Base-by-base conservation (phyloP, 2,113 vertebrate genomes). In the Lepus timidus region DNA sequence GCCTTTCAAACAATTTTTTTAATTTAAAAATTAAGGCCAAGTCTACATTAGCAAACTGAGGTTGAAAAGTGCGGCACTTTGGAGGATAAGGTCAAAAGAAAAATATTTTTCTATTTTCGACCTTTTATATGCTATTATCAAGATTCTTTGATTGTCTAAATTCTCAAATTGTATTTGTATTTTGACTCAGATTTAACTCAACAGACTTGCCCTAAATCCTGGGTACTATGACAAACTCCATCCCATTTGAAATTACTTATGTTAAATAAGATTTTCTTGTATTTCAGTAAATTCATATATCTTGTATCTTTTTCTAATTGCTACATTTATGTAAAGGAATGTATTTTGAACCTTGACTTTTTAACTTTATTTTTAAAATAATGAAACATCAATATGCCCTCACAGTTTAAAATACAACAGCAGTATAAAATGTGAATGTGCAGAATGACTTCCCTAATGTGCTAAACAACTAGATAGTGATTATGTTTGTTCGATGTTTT, bases 1-100 rank as follows among this genome's bases (percentile, higher is more conserved):
- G 79, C 12, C 51, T 97, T 97, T 97, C 93, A 95, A 97, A 93
- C 76, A 91, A 61, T 74, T 86, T 44, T 44, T 83, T 36, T 44
- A 55, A 67, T 87, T 95, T 87, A 92, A 25, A 86, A 95, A 93
- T 39, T 52, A 90, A 92, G 23, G 68, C 62, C 85, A 96, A 95
- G 44, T 81, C 87, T 87, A 89, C 11, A 79, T 13, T 31, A 79
- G 33, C 31, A 73, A 93, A 65, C 49, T 95, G n/a, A 90, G 62
- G 31, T 33, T 83, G 31, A 93, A 92, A 96, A 90, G 58, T 61
- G 93, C 94, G 36, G 36, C 52, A 80, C 13, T 76, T 88, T 89
- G 44, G 31, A 67, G 49, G 16, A 68, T 73, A 84, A 70, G 31
- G 78, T 94, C 68, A 92, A 75, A 84, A 23, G 51, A 83, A 92